Evolutionary conservation across 2,888 invertebrate species (phyloP).

Genomic region (Sepiola atlantica): DNA sequence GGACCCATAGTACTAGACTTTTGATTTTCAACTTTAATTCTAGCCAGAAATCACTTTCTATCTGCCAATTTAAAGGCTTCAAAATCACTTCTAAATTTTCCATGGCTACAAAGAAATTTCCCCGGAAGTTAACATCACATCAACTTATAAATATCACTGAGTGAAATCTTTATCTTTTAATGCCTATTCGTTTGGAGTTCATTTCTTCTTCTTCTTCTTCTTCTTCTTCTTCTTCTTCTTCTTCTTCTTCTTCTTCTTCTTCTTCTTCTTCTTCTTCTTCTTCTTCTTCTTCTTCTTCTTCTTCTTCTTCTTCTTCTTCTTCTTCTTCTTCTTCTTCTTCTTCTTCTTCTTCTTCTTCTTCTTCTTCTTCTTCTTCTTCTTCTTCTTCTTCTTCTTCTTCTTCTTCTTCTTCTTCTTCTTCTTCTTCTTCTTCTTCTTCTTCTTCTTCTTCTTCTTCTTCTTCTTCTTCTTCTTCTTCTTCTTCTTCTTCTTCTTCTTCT

Average conservation of each 20-base stretch:
- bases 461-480: conserved; percentile 8
- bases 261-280: not conserved
- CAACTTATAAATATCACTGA: not conserved
- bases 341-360: not conserved
- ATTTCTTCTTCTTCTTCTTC: not conserved
- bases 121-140: no score
- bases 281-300: not conserved
- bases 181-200: not conserved
- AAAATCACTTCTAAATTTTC: no score
- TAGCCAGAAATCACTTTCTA: no score
- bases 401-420: conserved; percentile 8
- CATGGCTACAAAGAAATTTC: no score
- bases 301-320: not conserved
- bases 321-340: not conserved
- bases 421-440: conserved; percentile 6
- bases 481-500: conserved; percentile 8
- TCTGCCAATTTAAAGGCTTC: no score
- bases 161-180: no score
- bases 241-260: not conserved
- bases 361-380: not conserved
- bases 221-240: not conserved
- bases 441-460: conserved; percentile 8
- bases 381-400: conserved; percentile 6
- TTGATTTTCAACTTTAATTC: no score
- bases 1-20: no score